These are phyloP conservation scores for Hyalella azteca DNA, from an alignment of 2,888 invertebrate species.

Conservation along the genomic window DNA sequence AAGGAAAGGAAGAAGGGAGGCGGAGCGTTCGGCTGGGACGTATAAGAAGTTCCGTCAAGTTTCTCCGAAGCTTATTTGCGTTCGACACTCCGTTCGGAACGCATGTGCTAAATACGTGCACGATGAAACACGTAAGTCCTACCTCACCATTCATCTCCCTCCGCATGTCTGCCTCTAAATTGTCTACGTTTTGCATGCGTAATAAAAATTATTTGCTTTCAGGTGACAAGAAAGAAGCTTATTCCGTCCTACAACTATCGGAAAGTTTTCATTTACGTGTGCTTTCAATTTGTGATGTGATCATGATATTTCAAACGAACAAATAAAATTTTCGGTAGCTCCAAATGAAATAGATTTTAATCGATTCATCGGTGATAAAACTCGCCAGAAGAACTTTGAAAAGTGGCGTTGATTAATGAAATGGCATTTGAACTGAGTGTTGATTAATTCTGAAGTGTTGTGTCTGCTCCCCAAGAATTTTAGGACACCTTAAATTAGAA, in stretches of 20 bases:
- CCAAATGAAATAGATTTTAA: not conserved
- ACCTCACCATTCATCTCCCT: no score
- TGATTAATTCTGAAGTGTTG: not conserved
- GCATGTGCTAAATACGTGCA: slow-evolving; percentile 3
- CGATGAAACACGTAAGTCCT: not conserved
- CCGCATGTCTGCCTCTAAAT: not conserved
- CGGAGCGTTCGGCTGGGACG: not conserved
- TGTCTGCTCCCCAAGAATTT: not conserved
- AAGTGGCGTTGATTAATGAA: not conserved
- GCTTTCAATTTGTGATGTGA: not conserved
- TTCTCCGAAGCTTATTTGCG: slow-evolving; percentile 7
- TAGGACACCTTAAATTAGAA: no score
- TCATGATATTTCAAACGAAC: not conserved
- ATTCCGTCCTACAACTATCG: no score
- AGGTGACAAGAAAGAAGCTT: not conserved
- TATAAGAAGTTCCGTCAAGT: slow-evolving; percentile 6
- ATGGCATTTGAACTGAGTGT: not conserved
- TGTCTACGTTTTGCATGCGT: not conserved
- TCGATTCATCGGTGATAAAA: no score
- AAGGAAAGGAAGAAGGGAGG: no score
- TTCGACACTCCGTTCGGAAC: not conserved
- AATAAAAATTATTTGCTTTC: not conserved
- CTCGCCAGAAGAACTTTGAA: not conserved
- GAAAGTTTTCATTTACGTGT: not conserved
- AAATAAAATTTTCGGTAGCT: not conserved